A percentile compares a stretch with the other conserved stretches of the same genome.
These are phyloP conservation scores for Lutraria lutraria DNA, from an alignment of 2,888 invertebrate genomes.

Conservation along the genomic window DNA sequence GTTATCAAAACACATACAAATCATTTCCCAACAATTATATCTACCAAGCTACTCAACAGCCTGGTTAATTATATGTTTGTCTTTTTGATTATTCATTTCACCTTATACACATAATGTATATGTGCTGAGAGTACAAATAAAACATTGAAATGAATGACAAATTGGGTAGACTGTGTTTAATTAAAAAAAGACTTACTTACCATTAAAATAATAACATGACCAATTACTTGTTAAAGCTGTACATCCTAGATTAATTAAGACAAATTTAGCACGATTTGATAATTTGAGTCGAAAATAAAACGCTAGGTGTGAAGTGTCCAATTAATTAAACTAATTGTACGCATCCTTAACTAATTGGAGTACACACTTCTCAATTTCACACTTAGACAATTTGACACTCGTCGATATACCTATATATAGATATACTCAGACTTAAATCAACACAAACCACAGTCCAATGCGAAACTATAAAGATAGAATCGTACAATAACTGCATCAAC, in stretches of 20 bases:
- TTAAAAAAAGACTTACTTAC: background rate
- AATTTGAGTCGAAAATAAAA: background rate
- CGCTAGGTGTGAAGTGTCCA: background rate
- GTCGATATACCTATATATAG: background rate
- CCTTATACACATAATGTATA: background rate
- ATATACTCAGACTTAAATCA: background rate
- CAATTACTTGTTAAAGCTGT: background rate
- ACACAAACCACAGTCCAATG: background rate
- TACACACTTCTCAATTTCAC: background rate
- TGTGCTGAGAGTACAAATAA: too few species aligned
- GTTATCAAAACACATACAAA: background rate
- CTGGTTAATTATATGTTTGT: background rate
- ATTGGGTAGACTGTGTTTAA: background rate
- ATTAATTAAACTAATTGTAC: slow-evolving; percentile 1
- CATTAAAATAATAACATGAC: background rate
- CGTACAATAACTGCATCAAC: background rate
- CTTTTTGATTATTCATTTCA: background rate
- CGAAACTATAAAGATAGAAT: background rate
- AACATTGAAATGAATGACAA: background rate
- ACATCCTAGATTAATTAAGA: background rate
- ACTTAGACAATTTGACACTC: background rate
- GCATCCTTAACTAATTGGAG: slow-evolving; percentile 14
- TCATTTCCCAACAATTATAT: background rate
- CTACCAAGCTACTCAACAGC: background rate
- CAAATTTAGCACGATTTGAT: background rate